Base-by-base conservation (phyloP, 2,888 invertebrate species). In the Heliconius ismenius region DNA sequence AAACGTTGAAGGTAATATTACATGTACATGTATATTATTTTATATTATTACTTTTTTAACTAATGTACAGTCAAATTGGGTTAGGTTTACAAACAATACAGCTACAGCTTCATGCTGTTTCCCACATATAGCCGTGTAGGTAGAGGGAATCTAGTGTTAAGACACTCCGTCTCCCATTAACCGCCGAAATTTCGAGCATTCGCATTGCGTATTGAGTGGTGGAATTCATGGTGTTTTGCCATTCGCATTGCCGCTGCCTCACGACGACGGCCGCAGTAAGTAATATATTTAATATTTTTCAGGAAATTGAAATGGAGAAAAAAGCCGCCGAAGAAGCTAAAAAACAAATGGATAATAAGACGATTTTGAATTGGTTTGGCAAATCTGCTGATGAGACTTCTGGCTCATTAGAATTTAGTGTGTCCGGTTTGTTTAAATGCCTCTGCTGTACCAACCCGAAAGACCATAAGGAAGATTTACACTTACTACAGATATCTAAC, bases 371-470 rank as follows among this genome's bases (percentile, higher is more conserved):
- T 67, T 97, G 96, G 86, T 93, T 97, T 87, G 96, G 96, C 54
- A 96, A 96, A 24, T 24, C 67, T 36, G 95, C 96, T 0, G 95
- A 95, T 1, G 97, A 97, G 80, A 97, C 97, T 79, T 97, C 97
- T 83, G 98, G 98, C 0, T 97, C 97, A 0, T 95, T 98, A 76
- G 98, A 98, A 88, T 96, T 97, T 82, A 97, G 97, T 0, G 91
- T 98, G 39, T 96, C 98, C 9, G 98, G 98, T 0, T 92, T 98
- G 1, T 98, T 98, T 93, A 96, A 96, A 75, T 97, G 97, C 83
- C 96, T 98, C 95, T 95, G 98, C 79, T 98, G 98, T 86, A 98
- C 98, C 0, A 97, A 98, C 86, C 98, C 97, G 11, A 97, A 97
- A 84, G 96, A 97, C 15, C 96, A 96, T 32, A 97, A 97, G 83